Conservation (phyloP, 2,797 vertebrate species). For the Hozukius guyotensis region DNA sequence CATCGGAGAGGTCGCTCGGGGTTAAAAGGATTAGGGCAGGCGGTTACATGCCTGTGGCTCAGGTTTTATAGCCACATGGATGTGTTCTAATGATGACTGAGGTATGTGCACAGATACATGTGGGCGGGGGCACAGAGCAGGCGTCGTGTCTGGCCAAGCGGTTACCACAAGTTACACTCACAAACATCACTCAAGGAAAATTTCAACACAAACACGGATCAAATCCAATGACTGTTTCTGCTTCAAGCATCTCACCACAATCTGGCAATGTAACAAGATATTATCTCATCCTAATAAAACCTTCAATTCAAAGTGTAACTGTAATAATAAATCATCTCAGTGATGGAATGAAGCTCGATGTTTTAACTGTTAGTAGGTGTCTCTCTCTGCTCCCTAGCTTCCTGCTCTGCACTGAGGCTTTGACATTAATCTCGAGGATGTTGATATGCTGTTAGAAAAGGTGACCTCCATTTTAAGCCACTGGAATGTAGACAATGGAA, state of each 20-base stretch:
- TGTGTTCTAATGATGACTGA: constrained; percentile 13
- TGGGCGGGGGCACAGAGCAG: neutral
- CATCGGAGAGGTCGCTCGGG: neutral
- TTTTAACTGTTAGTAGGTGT: neutral
- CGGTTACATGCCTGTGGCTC: neutral
- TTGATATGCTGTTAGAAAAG: constrained; percentile 32
- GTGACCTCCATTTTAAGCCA: constrained; percentile 54
- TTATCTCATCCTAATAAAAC: neutral
- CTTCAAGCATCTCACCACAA: neutral
- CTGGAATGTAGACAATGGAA: constrained; percentile 59
- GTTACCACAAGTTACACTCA: neutral
- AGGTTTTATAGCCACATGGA: constrained; percentile 4
- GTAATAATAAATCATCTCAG: constrained; percentile 10
- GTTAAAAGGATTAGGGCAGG: neutral
- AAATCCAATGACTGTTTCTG: constrained; percentile 1
- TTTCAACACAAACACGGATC: neutral
- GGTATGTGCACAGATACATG: neutral
- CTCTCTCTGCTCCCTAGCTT: constrained; percentile 1
- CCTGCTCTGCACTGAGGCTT: constrained; percentile 1
- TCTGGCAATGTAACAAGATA: neutral
- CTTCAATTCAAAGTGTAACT: neutral
- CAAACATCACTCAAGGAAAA: neutral
- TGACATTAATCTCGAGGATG: constrained; percentile 39
- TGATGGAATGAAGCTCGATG: neutral
- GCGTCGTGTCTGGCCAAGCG: constrained; percentile 13